Base-by-base conservation (phyloP, 64 coral and sea anemone species). In the Actinia tenebrosa region DNA sequence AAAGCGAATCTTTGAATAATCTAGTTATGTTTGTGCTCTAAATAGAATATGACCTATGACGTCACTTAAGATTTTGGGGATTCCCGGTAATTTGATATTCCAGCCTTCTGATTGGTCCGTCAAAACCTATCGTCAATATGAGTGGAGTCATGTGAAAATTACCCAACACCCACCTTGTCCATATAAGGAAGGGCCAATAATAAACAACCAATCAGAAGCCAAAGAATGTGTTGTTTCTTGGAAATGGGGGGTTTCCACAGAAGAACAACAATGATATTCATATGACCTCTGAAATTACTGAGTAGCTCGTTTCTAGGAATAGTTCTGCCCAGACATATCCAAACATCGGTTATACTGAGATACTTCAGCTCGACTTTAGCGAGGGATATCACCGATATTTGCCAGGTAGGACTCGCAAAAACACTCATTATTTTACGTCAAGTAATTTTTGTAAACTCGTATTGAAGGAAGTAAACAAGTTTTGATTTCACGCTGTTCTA, bases 211-310 rank as follows among this genome's bases (percentile, higher is more conserved):
- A 81, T 81, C 79, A 81, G 45, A 81, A 17, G 79, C 45, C 44
- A 79, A 47, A 47, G 50, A 81, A 50, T 81, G 45, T 22, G 14
- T 9, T 81, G 14, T 45, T 81, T 81, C 79, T 45, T 53, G 45
- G 79, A 81, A 81, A 22, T 7, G 53, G 79, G 79, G 79, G 79
- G 3, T 81, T 81, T 81, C 79, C 79, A 81, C 45, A 3, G 79
- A 75, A 75, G 27, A 42, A 42, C 13, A 75, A 42, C 69, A 30
- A 75, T 75, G 69, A 30, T 26, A 75, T 10, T 23, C 45, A 52
- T n/a, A n/a, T 16, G 50, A 53, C 79, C 79, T 52, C 18, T 50
- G 45, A 81, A 19, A 45, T 81, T 23, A 8, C 43, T 81, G 2
- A 13, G 43, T 53, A 53, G 17, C 45, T 8, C 2, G 79, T 4